Evolutionary conservation across 2,113 vertebrate genomes (phyloP), one percentile per base, ranked within the genome.

Genomic region (Crotalus horridus): DNA sequence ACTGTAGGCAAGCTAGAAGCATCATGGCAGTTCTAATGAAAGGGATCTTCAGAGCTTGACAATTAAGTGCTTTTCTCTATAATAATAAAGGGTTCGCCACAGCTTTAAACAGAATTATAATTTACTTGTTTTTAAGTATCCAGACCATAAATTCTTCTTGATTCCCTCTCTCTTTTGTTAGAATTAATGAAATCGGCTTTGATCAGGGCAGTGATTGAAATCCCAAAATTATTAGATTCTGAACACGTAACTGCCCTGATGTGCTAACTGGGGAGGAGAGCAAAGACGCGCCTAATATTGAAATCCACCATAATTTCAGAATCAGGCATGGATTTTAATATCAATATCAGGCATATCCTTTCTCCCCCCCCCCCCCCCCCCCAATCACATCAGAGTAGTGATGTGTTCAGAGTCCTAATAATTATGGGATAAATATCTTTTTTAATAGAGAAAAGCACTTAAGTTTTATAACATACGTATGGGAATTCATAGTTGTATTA

Each of bases 391-490:
- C 98, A 99, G 98, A 98, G 4, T 29, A 13, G 21, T 23, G 23
- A 24, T 24, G 58, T 24, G 56, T 59, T 59, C 56, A 6, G 56
- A 58, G 26, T 99, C 99, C 99, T 99, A 99, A 99, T 99, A 99
- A 99, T 99, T 99, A 99, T 98, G 98, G 99, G 98, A 99, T 98
- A 98, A 98, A 97, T 97, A 98, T 97, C 97, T 98, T 98, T 98
- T 98, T 98, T 98, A 98, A 96, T 51, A 97, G 97, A 96, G 97
- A 97, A 97, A 96, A 96, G 97, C 97, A 96, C 96, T 97, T 97
- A 96, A 51, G 97, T 97, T 98, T 97, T 97, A 96, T 95, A 97
- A 97, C 96, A 96, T 95, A 94, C 96, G 98, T 64, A 64, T 64
- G 26, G 11, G 61, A 64, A 64, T n/a, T 64, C 26, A 29, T n/a